Conservation (phyloP, 2,113 vertebrate species). For the Cololabis saira region DNA sequence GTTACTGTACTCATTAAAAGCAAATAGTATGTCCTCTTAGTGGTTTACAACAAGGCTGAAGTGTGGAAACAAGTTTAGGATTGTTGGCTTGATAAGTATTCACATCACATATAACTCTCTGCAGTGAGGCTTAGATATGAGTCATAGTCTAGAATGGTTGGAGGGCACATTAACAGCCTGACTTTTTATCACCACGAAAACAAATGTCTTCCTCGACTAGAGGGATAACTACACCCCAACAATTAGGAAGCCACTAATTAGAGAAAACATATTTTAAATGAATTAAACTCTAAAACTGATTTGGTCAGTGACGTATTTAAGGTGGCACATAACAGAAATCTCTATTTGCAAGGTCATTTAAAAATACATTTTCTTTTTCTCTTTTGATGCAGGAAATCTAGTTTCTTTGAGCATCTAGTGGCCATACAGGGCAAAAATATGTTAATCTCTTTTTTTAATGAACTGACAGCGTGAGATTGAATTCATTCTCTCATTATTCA, state of each 20-base stretch:
- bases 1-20: constrained; percentile 29
- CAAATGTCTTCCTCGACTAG: constrained; percentile 61
- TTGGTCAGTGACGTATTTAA: constrained; percentile 8
- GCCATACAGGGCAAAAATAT: too few species aligned
- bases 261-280: constrained; percentile 31
- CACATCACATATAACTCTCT: constrained; percentile 79
- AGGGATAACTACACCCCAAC: constrained; percentile 37
- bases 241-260: constrained; percentile 56
- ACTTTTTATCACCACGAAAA: constrained; percentile 75
- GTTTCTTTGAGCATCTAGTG: not conserved
- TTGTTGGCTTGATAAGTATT: constrained; percentile 79
- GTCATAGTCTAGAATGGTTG: constrained; percentile 80
- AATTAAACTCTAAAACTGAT: constrained; percentile 4
- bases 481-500: not conserved
- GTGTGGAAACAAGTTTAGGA: constrained; percentile 67
- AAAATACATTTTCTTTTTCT: not conserved
- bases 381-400: not conserved
- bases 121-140: constrained; percentile 81
- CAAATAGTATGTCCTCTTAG: constrained; percentile 16
- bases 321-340: constrained; percentile 3
- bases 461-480: not conserved
- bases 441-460: not conserved
- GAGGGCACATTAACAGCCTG: constrained; percentile 78
- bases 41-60: constrained; percentile 51
- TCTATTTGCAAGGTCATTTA: not conserved